Evolutionary conservation across 2,888 invertebrate genomes (phyloP).

Genomic region (Drosophila subquinaria): DNA sequence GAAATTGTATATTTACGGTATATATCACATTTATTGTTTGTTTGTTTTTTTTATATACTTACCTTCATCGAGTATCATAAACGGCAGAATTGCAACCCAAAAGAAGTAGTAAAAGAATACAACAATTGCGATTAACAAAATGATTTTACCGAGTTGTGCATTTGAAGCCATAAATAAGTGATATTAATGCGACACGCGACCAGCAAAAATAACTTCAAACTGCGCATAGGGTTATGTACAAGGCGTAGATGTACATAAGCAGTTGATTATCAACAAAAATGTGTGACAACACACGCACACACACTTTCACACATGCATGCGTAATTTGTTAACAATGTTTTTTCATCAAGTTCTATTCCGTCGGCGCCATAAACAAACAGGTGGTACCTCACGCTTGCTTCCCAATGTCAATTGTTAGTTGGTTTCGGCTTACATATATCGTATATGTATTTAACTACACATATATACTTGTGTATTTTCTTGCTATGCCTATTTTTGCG

Average conservation of each 20-base stretch:
- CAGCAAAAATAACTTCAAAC: slow-evolving; percentile 30
- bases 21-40: slow-evolving; percentile 6
- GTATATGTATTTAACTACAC: slow-evolving; percentile 9
- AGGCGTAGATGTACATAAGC: slow-evolving; percentile 4
- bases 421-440: slow-evolving; percentile 40
- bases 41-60: slow-evolving; percentile 52
- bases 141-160: slow-evolving; percentile 87
- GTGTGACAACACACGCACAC: slow-evolving; percentile 17
- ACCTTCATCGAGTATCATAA: slow-evolving; percentile 88
- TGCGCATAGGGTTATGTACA: slow-evolving; percentile 43
- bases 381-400: slow-evolving; percentile 38
- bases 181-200: slow-evolving; percentile 52
- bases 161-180: slow-evolving; percentile 87
- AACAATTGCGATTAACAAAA: slow-evolving; percentile 87
- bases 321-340: slow-evolving; percentile 42
- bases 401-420: slow-evolving; percentile 59
- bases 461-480: slow-evolving; percentile 12
- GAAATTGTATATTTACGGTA: neutral
- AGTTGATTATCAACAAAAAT: slow-evolving; percentile 18
- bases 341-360: slow-evolving; percentile 13
- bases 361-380: slow-evolving; percentile 58
- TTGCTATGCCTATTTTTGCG: slow-evolving; percentile 6
- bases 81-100: slow-evolving; percentile 90
- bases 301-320: slow-evolving; percentile 11
- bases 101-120: slow-evolving; percentile 88